A percentile compares a stretch with the other conserved stretches of the same genome.
Evolutionary conservation across 1,140 invertebrate genomes (phyloP).

Genomic region (Andrena cerasifolii): DNA sequence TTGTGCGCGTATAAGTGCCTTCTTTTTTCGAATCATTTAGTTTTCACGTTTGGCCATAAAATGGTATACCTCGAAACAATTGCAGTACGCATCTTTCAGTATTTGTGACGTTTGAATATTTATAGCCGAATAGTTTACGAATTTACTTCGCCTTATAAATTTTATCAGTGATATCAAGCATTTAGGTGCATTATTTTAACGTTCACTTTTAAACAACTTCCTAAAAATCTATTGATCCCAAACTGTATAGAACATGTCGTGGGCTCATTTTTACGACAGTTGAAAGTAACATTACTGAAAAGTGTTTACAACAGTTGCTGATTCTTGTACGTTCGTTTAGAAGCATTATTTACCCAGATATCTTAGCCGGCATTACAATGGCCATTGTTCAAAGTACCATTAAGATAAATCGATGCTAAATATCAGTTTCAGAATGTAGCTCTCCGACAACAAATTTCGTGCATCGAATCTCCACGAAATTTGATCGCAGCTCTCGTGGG

Average conservation of each 20-base stretch:
- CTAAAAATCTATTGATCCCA: constrained; percentile 34
- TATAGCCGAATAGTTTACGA: neutral
- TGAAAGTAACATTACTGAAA: constrained; percentile 17
- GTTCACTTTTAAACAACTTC: constrained; percentile 24
- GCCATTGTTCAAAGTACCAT: constrained; percentile 5
- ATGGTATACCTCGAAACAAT: neutral
- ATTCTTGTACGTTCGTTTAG: neutral
- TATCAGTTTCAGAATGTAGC: neutral
- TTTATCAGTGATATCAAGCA: neutral
- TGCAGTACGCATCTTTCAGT: neutral
- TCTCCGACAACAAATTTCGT: neutral
- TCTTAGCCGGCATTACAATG: constrained; percentile 37
- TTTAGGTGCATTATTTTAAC: neutral
- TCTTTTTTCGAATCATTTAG: neutral
- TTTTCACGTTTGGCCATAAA: neutral
- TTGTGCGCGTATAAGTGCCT: constrained; percentile 12
- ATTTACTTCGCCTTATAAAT: neutral
- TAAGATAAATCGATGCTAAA: neutral
- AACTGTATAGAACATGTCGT: constrained; percentile 37
- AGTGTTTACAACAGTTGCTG: neutral
- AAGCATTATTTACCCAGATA: neutral
- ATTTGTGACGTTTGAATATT: neutral
- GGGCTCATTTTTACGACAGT: constrained; percentile 21
- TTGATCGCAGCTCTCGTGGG: neutral
- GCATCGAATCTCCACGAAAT: neutral